phyloP scores from a whole-genome alignment of 1,140 invertebrate genomes.

The Papilio dardanus region DNA sequence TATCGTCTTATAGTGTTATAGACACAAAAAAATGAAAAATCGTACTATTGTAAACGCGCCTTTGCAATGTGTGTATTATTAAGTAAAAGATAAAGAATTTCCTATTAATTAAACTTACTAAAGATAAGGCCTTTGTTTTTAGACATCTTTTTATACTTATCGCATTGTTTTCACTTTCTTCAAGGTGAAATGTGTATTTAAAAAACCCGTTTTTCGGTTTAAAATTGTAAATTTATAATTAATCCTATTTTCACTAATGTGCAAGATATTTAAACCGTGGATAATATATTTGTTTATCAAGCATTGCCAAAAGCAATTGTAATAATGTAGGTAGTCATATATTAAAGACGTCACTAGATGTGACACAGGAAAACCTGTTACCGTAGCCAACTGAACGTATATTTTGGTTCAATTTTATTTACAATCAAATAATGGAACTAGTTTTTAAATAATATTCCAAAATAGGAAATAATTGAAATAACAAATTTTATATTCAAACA shows the following conservation, averaged over 20 bases:
- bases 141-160: neutral
- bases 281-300: constrained; percentile 32
- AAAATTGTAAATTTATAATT: neutral
- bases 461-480: too few relatives aligned
- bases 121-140: constrained; percentile 10
- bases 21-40: neutral
- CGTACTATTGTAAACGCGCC: neutral
- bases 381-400: constrained; percentile 17
- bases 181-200: neutral
- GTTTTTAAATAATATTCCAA: too few relatives aligned
- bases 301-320: constrained; percentile 34
- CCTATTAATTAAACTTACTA: constrained; percentile 1
- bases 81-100: constrained; percentile 24
- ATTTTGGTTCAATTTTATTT: neutral
- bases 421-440: neutral
- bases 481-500: too few relatives aligned
- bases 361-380: constrained; percentile 18
- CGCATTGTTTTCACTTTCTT: neutral
- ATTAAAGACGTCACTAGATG: constrained; percentile 22
- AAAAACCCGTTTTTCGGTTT: neutral
- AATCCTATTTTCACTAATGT: neutral
- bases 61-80: neutral
- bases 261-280: neutral
- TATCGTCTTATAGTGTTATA: neutral
- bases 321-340: constrained; percentile 22